Evolutionary conservation across 2,888 invertebrate species (phyloP).

Genomic region (Xylocampa areola): DNA sequence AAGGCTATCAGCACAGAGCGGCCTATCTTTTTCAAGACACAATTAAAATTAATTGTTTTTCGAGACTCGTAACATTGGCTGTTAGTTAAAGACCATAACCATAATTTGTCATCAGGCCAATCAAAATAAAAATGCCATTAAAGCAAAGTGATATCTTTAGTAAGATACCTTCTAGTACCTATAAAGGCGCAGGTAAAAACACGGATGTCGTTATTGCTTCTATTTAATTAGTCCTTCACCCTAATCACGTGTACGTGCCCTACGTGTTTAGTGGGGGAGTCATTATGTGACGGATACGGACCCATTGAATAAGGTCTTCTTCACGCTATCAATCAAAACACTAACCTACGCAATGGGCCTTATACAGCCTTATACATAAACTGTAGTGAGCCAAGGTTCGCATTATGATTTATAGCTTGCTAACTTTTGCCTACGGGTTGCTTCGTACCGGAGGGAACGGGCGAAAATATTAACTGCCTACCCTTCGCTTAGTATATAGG

Average conservation of each 20-base stretch:
- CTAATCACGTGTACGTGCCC: conserved; percentile 10
- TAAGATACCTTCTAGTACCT: too few species aligned
- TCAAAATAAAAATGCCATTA: too few species aligned
- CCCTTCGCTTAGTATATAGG: conserved; percentile 1
- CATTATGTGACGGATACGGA: conserved; percentile 31
- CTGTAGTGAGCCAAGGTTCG: conserved; percentile 35
- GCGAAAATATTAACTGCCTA: conserved; percentile 46
- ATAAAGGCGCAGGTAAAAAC: too few species aligned
- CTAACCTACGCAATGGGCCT: conserved; percentile 41
- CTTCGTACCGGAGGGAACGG: conserved; percentile 18
- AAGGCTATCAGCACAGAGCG: too few species aligned
- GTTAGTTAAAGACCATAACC: too few species aligned
- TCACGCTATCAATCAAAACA: conserved; percentile 50
- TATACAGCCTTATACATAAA: conserved; percentile 48
- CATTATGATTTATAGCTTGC: conserved; percentile 53
- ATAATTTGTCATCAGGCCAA: too few species aligned
- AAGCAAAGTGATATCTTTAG: too few species aligned
- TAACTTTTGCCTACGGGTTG: conserved; percentile 46
- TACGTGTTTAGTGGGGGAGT: background rate
- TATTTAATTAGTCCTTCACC: conserved; percentile 8
- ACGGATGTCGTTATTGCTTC: background rate
- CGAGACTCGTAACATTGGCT: too few species aligned
- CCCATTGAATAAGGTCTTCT: conserved; percentile 24
- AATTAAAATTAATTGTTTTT: too few species aligned
- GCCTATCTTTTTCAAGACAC: too few species aligned